Conservation (phyloP, 2,888 invertebrate genomes). For the Acanthosepion esculentum region DNA sequence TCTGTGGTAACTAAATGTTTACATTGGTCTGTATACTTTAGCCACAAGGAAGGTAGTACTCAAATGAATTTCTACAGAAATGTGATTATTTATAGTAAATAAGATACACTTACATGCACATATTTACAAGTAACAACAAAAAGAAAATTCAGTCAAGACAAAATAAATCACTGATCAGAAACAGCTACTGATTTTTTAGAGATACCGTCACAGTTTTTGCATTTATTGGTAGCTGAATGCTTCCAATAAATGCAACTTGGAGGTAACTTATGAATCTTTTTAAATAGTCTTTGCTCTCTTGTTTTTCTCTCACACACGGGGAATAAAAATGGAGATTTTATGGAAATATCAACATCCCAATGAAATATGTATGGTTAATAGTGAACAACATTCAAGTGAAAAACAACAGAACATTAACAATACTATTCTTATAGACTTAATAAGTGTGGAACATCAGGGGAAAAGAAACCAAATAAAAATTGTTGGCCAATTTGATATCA, state of each 20-base stretch:
- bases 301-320: neutral
- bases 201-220: no score
- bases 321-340: neutral
- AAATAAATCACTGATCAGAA: no score
- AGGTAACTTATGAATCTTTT: no score
- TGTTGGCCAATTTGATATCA: neutral
- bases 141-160: no score
- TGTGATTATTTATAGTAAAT: neutral
- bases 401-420: neutral
- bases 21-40: neutral
- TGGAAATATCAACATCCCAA: neutral
- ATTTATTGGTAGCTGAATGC: no score
- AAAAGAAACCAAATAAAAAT: neutral
- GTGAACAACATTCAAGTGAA: neutral
- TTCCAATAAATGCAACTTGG: no score
- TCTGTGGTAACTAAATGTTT: slow-evolving; percentile 7
- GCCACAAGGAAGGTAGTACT: neutral
- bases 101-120: neutral
- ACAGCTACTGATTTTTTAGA: no score
- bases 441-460: neutral
- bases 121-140: neutral
- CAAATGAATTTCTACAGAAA: neutral
- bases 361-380: neutral
- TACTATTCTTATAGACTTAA: neutral
- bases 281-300: neutral